Percentiles rank a stretch among this genome's conserved stretches.
These are phyloP conservation scores for Acinonyx jubatus DNA, from an alignment of 2,113 vertebrate genomes.

Conservation along the genomic window DNA sequence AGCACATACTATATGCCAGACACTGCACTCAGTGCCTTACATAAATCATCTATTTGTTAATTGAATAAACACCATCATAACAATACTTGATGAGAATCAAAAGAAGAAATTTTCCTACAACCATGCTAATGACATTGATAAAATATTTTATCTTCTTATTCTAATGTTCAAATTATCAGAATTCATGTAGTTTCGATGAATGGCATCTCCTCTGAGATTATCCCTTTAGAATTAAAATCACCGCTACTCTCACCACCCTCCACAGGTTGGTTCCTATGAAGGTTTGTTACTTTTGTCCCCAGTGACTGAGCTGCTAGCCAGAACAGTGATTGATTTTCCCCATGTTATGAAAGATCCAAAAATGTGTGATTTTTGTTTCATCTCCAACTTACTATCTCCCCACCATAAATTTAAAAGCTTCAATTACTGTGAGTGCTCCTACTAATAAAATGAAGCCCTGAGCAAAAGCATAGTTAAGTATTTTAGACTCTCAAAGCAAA, in stretches of 20 bases:
- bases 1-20: neutral
- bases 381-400: constrained; percentile 17
- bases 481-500: constrained; percentile 53
- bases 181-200: neutral
- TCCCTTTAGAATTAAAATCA: constrained; percentile 9
- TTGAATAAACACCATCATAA: neutral
- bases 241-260: neutral
- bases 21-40: neutral
- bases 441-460: constrained; percentile 46
- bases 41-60: neutral
- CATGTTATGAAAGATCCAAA: neutral
- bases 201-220: neutral
- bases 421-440: neutral
- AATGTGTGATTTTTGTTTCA: constrained; percentile 59
- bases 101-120: neutral
- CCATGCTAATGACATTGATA: neutral
- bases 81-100: neutral
- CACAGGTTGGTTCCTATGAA: neutral
- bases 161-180: neutral
- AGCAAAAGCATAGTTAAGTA: constrained; percentile 4
- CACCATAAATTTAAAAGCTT: constrained; percentile 43
- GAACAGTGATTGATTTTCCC: neutral
- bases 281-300: neutral
- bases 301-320: neutral
- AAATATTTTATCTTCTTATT: neutral